Conservation (phyloP, 30 jellyfish, hydroid and myxozoan genomes). For the Catostylus mosaicus region DNA sequence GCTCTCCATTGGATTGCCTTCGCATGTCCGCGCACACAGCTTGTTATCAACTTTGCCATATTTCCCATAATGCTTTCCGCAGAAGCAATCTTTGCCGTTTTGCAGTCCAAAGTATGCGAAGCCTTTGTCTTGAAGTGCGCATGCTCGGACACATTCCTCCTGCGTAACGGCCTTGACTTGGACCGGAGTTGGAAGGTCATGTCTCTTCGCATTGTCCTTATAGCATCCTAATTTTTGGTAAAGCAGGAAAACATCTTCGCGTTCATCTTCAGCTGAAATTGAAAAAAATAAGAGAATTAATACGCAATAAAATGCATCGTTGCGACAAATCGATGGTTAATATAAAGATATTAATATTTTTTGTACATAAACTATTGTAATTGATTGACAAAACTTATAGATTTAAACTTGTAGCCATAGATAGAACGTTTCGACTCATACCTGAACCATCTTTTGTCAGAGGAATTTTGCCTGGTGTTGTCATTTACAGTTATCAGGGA, state of each 20-base stretch:
- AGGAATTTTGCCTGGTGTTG: too few relatives aligned
- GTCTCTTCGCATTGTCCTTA: constrained; percentile 68
- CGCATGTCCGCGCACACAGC: constrained; percentile 62
- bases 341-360: too few relatives aligned
- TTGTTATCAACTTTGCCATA: constrained; percentile 77
- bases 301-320: background rate
- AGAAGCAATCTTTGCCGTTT: constrained; percentile 83
- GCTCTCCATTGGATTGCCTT: constrained; percentile 77
- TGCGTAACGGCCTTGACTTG: constrained; percentile 64
- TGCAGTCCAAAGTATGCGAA: constrained; percentile 93
- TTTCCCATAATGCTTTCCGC: constrained; percentile 84
- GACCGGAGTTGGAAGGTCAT: constrained; percentile 73
- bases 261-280: constrained; percentile 62
- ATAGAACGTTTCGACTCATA: too few relatives aligned
- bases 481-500: too few relatives aligned
- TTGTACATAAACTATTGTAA: too few relatives aligned
- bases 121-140: constrained; percentile 90
- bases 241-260: constrained; percentile 77
- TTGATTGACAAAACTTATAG: too few relatives aligned
- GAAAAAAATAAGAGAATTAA: background rate
- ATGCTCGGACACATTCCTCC: constrained; percentile 91
- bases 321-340: background rate
- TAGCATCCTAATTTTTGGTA: constrained; percentile 93
- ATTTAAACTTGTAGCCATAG: too few relatives aligned
- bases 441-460: too few relatives aligned